phyloP scores from a whole-genome alignment of 2,888 invertebrate species.

The Eucera pruinosa region DNA sequence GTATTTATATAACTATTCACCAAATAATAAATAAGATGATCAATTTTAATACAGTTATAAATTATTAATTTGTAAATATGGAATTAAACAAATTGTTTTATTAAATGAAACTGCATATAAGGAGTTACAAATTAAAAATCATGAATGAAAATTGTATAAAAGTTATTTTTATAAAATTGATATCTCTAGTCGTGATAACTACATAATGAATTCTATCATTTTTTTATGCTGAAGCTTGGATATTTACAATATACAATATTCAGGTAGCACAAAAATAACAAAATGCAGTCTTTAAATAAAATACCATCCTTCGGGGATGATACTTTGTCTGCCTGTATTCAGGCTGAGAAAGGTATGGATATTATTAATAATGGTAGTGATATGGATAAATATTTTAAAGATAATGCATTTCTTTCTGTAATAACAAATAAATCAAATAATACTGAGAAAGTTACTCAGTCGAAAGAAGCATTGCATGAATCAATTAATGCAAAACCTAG shows the following conservation, averaged over 20 bases:
- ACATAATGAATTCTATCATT: constrained; percentile 24
- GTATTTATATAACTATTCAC: constrained; percentile 3
- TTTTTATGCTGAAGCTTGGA: not conserved
- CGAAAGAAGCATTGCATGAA: not conserved
- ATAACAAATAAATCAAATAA: not conserved
- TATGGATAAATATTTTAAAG: constrained; percentile 67
- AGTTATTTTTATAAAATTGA: not conserved
- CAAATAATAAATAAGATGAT: not conserved
- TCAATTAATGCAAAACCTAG: constrained; percentile 1
- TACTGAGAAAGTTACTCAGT: not conserved
- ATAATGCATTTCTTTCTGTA: constrained; percentile 41
- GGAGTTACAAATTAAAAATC: not conserved
- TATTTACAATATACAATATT: constrained; percentile 14
- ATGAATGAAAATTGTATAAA: constrained; percentile 1
- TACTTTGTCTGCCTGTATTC: constrained; percentile 60
- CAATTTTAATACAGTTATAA: constrained; percentile 1
- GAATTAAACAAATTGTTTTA: not conserved
- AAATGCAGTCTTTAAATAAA: constrained; percentile 50
- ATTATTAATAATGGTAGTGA: constrained; percentile 54
- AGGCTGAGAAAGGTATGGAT: constrained; percentile 41
- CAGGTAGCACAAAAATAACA: constrained; percentile 11
- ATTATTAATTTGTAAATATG: constrained; percentile 1
- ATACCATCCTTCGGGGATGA: constrained; percentile 69
- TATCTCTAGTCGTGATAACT: not conserved
- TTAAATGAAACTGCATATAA: not conserved